These are phyloP conservation scores for Acrocephalus arundinaceus DNA, from an alignment of 2,113 vertebrate genomes.

Conservation along the genomic window DNA sequence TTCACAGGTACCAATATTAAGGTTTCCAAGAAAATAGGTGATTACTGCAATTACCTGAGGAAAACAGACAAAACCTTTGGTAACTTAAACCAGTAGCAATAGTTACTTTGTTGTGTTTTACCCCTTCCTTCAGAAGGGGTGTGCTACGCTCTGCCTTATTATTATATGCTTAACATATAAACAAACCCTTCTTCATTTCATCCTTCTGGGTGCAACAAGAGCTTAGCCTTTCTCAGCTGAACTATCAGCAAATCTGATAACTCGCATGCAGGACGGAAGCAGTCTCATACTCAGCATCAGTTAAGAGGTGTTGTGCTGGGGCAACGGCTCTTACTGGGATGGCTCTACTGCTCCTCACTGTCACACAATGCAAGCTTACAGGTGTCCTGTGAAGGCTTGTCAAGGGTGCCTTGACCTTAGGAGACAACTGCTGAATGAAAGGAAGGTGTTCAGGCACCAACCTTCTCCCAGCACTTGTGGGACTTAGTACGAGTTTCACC, in stretches of 20 bases:
- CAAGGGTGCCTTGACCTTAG: background rate
- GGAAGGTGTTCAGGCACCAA: background rate
- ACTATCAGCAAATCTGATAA: background rate
- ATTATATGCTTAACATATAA: background rate
- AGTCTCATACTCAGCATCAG: accelerated
- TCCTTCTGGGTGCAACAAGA: background rate
- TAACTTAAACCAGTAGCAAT: background rate
- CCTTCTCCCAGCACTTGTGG: background rate
- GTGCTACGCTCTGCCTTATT: background rate
- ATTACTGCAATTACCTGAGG: background rate
- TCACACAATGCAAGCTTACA: background rate
- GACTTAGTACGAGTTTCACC: background rate
- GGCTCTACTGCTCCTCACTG: background rate
- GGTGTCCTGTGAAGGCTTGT: background rate
- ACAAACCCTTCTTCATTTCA: background rate
- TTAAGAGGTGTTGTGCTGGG: background rate
- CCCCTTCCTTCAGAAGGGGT: background rate
- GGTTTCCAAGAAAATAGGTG: background rate
- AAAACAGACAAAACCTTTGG: background rate
- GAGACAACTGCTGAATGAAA: background rate
- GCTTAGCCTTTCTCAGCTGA: background rate
- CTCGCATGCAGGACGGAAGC: accelerated
- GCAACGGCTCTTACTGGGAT: background rate
- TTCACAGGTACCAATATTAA: background rate
- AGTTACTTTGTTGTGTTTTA: background rate